Evolutionary conservation across 1,140 invertebrate genomes (phyloP).

Genomic region (Brachionus koreanus): DNA sequence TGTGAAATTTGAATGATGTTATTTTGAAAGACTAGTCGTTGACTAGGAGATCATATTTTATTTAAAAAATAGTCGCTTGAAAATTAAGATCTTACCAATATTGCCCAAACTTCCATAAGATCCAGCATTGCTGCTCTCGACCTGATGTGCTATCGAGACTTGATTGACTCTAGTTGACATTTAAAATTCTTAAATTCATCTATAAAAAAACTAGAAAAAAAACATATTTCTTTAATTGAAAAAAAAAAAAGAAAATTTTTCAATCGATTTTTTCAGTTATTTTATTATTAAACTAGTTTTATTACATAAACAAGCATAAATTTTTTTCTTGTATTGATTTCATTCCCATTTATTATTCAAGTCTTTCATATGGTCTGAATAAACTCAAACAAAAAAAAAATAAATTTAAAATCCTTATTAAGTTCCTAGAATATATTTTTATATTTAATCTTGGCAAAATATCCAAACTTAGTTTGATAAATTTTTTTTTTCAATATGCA

Average conservation of each 20-base stretch:
- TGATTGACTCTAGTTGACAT: conserved; percentile 31
- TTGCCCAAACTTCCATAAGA: neutral
- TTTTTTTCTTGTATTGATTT: neutral
- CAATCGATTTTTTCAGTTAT: neutral
- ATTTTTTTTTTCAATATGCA: neutral
- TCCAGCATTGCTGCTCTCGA: conserved; percentile 15
- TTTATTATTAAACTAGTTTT: neutral
- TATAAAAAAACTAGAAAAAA: neutral
- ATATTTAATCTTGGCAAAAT: neutral
- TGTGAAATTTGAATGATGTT: neutral
- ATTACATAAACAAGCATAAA: neutral
- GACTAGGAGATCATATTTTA: neutral
- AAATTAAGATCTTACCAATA: neutral
- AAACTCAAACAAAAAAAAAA: neutral
- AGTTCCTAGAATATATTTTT: neutral
- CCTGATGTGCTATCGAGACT: conserved; percentile 13
- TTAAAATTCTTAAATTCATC: neutral
- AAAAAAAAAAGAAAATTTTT: neutral
- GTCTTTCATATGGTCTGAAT: neutral
- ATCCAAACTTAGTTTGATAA: neutral
- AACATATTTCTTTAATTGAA: neutral
- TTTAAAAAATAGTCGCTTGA: neutral
- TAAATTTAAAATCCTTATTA: neutral
- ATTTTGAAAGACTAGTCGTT: conserved; percentile 1
- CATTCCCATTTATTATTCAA: neutral